phyloP scores from a whole-genome alignment of 1,140 invertebrate genomes.

The Bicyclus anynana region DNA sequence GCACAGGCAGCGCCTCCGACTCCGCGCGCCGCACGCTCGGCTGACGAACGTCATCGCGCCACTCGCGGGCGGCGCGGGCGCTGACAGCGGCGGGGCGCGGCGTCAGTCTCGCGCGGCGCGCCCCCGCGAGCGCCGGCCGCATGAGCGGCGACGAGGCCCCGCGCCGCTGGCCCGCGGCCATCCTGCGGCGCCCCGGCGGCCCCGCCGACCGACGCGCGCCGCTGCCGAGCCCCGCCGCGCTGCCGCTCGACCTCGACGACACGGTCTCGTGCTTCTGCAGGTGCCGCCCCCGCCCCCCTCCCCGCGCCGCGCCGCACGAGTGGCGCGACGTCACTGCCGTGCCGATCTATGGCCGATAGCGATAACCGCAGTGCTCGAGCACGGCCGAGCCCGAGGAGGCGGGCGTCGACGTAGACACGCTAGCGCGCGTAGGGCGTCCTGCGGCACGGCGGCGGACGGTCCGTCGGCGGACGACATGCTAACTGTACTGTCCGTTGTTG shows the following conservation, averaged over 20 bases:
- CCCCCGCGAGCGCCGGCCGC: slow-evolving; percentile 41
- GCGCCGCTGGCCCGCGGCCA: slow-evolving; percentile 62
- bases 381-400: no score
- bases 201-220: slow-evolving; percentile 62
- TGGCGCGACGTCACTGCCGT: neutral
- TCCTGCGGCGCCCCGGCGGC: slow-evolving; percentile 56
- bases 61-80: slow-evolving; percentile 14
- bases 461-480: no score
- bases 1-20: no score
- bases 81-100: slow-evolving; percentile 17
- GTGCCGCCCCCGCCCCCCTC: slow-evolving; percentile 50
- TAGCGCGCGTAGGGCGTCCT: no score
- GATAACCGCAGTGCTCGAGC: no score
- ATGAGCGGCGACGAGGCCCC: slow-evolving; percentile 47
- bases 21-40: no score
- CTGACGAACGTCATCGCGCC: no score
- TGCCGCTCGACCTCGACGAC: slow-evolving; percentile 82
- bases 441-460: no score
- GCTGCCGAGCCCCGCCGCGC: slow-evolving; percentile 43
- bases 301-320: neutral
- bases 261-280: slow-evolving; percentile 87
- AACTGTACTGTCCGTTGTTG: no score
- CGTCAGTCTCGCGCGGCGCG: slow-evolving; percentile 45
- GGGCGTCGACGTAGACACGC: no score
- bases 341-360: no score